phyloP scores from a whole-genome alignment of 23 tunicate genomes.

The Styela clava region DNA sequence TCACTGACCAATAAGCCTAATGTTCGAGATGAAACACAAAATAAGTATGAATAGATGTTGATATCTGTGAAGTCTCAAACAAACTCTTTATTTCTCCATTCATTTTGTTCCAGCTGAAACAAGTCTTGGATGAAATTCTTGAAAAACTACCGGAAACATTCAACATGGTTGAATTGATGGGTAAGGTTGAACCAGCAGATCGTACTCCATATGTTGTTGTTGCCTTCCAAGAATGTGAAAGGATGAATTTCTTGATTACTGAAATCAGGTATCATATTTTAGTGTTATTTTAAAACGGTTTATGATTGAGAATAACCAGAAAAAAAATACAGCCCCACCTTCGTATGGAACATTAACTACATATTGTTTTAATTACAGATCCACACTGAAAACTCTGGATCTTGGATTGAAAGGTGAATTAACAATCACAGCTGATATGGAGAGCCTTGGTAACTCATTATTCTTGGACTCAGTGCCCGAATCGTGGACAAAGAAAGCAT shows the following conservation, averaged over 20 bases:
- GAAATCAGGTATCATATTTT: conserved; percentile 55
- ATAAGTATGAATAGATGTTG: no score
- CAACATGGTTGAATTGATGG: conserved; percentile 80
- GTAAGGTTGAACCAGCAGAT: conserved; percentile 90
- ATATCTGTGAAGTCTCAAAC: no score
- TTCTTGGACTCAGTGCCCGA: conserved; percentile 90
- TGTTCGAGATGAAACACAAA: no score
- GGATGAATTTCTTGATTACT: conserved; percentile 75
- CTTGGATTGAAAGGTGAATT: conserved; percentile 96
- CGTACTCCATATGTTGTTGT: conserved; percentile 95
- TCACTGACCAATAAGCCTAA: no score
- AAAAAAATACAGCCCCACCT: no score
- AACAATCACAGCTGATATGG: conserved; percentile 95
- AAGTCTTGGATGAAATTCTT: conserved; percentile 71
- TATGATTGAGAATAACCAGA: no score
- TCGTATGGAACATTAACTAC: no score
- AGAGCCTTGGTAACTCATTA: conserved; percentile 70
- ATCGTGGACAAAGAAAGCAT: conserved; percentile 79
- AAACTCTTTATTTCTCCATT: no score
- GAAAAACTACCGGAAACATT: conserved; percentile 91
- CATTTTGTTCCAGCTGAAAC: conserved; percentile 60
- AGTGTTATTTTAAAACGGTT: neutral
- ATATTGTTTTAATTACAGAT: conserved; percentile 12
- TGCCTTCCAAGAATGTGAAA: conserved; percentile 94
- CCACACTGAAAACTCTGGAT: conserved; percentile 85